Conservation (phyloP, 2,888 invertebrate species). For the Taenaris catops region DNA sequence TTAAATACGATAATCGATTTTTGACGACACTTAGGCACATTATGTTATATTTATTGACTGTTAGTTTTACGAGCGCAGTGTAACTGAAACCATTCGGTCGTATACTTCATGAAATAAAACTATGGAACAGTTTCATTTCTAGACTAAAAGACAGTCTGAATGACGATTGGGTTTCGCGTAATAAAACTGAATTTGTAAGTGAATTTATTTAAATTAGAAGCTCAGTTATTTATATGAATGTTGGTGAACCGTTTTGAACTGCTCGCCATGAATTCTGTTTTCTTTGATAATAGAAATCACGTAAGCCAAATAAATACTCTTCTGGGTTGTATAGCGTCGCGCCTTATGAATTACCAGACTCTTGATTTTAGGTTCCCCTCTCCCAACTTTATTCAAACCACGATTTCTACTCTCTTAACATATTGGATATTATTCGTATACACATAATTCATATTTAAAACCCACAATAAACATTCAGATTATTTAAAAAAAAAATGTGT, state of each 20-base stretch:
- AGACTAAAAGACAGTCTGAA: slow-evolving; percentile 12
- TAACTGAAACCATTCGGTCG: slow-evolving; percentile 25
- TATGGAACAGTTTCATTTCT: slow-evolving; percentile 25
- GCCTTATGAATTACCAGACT: not conserved
- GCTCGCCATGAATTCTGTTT: slow-evolving; percentile 6
- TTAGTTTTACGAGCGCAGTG: slow-evolving; percentile 41
- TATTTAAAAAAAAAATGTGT: too few relatives aligned
- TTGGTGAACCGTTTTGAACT: slow-evolving; percentile 3
- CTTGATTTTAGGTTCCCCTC: too few relatives aligned
- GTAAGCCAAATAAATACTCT: slow-evolving; percentile 4
- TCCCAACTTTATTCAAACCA: too few relatives aligned
- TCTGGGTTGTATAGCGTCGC: not conserved
- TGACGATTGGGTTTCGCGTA: slow-evolving; percentile 20
- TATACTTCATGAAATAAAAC: slow-evolving; percentile 27
- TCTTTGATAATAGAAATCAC: slow-evolving; percentile 1
- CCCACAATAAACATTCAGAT: too few relatives aligned
- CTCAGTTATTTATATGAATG: slow-evolving; percentile 10
- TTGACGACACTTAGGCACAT: slow-evolving; percentile 43
- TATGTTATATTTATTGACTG: slow-evolving; percentile 48
- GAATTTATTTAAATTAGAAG: slow-evolving; percentile 20
- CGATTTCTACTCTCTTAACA: too few relatives aligned
- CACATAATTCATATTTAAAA: too few relatives aligned
- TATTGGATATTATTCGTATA: too few relatives aligned
- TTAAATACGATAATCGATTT: slow-evolving; percentile 46
- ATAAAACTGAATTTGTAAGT: slow-evolving; percentile 25